Evolutionary conservation across 2,113 vertebrate species (phyloP).

Genomic region (Psilopsiagon aymara): DNA sequence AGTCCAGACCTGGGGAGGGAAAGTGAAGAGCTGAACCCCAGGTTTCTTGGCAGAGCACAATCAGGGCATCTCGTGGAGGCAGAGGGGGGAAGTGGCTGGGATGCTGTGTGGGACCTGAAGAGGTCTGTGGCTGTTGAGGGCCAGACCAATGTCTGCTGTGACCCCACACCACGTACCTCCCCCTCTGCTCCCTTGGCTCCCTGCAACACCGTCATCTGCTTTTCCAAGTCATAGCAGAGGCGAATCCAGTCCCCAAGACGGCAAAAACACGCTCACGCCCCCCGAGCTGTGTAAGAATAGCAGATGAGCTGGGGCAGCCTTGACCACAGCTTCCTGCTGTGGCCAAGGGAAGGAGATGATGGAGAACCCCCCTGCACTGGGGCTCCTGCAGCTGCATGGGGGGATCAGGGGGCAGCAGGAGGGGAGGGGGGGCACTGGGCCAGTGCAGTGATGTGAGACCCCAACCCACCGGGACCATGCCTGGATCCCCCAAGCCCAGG

Average conservation of each 20-base stretch:
- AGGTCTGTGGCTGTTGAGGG: not conserved
- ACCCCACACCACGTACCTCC: not conserved
- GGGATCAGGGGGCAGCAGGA: not conserved
- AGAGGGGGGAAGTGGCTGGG: not conserved
- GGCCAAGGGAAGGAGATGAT: not conserved
- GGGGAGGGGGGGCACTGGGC: rapidly evolving
- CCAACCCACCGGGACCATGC: rapidly evolving
- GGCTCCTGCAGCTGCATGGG: rapidly evolving
- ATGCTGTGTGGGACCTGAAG: rapidly evolving
- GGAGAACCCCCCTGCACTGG: not conserved
- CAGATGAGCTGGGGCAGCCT: not conserved
- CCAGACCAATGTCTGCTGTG: not conserved
- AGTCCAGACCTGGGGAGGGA: not conserved
- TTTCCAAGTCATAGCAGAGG: not conserved
- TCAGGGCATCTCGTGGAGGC: not conserved
- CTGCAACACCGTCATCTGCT: not conserved
- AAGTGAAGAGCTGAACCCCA: not conserved
- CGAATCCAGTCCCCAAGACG: not conserved
- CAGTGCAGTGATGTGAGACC: rapidly evolving
- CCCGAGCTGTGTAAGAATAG: not conserved
- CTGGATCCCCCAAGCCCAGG: not conserved
- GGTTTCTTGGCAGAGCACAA: not conserved
- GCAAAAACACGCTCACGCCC: not conserved
- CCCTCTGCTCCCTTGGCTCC: not conserved
- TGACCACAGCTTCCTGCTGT: not conserved